Evolutionary conservation across 2,888 invertebrate species (phyloP).

Genomic region (Acronicta psi): DNA sequence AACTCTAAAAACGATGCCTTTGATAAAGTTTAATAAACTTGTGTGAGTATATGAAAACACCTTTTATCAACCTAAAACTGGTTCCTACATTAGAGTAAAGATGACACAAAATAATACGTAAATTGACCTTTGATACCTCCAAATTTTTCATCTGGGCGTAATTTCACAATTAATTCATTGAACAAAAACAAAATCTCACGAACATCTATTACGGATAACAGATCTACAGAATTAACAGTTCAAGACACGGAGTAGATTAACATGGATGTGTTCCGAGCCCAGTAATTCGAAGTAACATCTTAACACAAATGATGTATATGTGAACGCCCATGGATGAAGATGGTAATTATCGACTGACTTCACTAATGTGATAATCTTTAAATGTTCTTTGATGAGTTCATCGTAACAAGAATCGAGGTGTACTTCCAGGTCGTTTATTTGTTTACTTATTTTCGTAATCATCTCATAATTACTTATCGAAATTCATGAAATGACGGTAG

Average conservation of each 20-base stretch:
- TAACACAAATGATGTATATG: constrained; percentile 86
- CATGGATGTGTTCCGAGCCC: constrained; percentile 61
- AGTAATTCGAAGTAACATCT: constrained; percentile 82
- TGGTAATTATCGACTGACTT: constrained; percentile 81
- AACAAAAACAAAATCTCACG: constrained; percentile 72
- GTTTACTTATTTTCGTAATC: constrained; percentile 60
- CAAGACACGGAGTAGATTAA: constrained; percentile 67
- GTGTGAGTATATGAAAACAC: neutral
- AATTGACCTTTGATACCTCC: neutral
- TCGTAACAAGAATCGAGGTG: constrained; percentile 66
- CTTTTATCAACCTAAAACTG: neutral
- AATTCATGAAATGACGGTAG: too few relatives aligned
- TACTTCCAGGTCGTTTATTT: constrained; percentile 73
- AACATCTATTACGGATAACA: constrained; percentile 78
- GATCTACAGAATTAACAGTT: constrained; percentile 76
- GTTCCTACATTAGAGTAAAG: neutral
- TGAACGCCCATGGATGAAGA: constrained; percentile 82
- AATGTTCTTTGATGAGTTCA: constrained; percentile 85
- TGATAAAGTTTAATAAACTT: neutral
- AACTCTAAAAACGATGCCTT: too few relatives aligned
- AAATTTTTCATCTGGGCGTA: constrained; percentile 7
- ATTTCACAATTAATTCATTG: constrained; percentile 29
- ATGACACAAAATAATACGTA: neutral
- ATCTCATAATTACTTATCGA: neutral
- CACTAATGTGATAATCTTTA: constrained; percentile 82